Evolutionary conservation across 2,113 vertebrate genomes (phyloP).

Genomic region (Bubalus kerabau): DNA sequence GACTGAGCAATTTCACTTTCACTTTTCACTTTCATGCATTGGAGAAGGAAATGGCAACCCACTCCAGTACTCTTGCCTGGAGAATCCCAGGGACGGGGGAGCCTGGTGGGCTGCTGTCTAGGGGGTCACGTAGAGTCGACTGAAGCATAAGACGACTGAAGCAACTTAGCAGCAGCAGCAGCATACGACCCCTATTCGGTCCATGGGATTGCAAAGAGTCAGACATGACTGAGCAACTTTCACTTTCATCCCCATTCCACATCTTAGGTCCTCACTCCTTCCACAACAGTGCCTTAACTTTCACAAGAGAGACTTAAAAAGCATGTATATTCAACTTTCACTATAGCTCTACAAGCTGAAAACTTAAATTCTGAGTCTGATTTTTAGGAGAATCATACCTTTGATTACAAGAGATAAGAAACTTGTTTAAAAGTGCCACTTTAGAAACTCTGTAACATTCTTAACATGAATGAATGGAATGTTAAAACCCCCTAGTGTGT

Average conservation of each 20-base stretch:
- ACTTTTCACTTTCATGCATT: too few species aligned
- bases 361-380: constrained; percentile 6
- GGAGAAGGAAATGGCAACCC: too few species aligned
- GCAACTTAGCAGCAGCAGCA: too few species aligned
- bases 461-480: not conserved
- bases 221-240: not conserved
- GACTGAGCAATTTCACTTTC: too few species aligned
- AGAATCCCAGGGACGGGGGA: too few species aligned
- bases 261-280: not conserved
- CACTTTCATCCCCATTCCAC: not conserved
- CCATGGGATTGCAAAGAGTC: not conserved
- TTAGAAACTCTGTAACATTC: not conserved
- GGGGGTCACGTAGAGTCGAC: too few species aligned
- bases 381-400: not conserved
- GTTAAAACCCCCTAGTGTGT: not conserved
- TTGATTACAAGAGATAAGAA: not conserved
- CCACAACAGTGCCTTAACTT: not conserved
- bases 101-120: too few species aligned
- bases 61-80: too few species aligned
- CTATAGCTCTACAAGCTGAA: not conserved
- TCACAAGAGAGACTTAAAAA: not conserved
- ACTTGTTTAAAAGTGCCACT: not conserved
- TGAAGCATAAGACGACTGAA: too few species aligned
- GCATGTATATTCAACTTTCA: constrained; percentile 15
- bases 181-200: not conserved